Base-by-base conservation (phyloP, 2,113 vertebrate genomes). In the Promerops cafer region DNA sequence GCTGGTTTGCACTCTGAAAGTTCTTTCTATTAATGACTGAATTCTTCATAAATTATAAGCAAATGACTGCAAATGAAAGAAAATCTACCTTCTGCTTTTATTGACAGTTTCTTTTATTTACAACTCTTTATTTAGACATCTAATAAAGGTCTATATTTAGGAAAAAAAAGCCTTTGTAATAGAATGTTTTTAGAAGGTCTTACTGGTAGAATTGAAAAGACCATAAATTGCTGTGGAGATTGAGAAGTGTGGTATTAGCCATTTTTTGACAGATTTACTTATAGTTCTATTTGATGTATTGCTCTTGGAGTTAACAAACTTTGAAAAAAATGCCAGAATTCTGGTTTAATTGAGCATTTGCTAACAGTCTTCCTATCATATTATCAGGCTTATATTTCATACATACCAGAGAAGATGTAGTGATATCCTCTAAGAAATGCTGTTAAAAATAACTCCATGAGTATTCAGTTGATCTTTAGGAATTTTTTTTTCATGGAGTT, bases 341-440 rank as follows among this genome's bases (percentile, higher is more conserved):
- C 30, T 15, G 6, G 5, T 75, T 87, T 87, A 53, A 42, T 47
- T 70, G 53, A 57, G 12, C 31, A 39, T 76, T 93, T 83, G 8
- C 27, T 40, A 50, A 33, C 16, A 17, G 21, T 56, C 7, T 76
- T 72, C 3, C 3, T 77, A 20, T 28, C 22, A 76, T 47, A 39
- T 44, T 83, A 68, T 76, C 9, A 53, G 37, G 21, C 5, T 92
- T 68, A 1, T 59, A 53, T 79, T 83, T 72, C 40, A 26, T n/a
- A 20, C 0, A 0, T 49, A 49, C 3, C 6, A 45, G 23, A 20
- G 53, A 80, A 69, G 30, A 53, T 0, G 1, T 9, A 23, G 3
- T n/a, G 30, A 35, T 75, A 63, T 50, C 16, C 8, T 44, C 49
- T 24, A 69, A 63, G 30, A 79, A 85, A 16, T 42, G 15, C 3